Evolutionary conservation across 2,888 invertebrate species (phyloP), one percentile per base, ranked within the genome.

Genomic region (Hofmannophila pseudospretella): DNA sequence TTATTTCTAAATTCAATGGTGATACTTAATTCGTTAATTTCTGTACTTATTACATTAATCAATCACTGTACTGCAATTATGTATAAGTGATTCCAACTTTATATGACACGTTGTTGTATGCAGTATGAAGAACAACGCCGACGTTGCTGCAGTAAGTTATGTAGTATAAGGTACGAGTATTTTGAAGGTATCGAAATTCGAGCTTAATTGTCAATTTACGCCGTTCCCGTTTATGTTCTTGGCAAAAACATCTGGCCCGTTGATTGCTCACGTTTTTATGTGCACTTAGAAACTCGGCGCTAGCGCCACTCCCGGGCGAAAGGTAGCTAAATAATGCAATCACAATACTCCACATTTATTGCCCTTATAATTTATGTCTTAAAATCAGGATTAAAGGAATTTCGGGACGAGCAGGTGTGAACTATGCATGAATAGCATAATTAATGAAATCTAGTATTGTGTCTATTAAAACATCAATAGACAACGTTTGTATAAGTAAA

Each of bases 251-350:
- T 73, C 79, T 79, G 79, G 78, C 71, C 54, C 59, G 58, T 67
- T 80, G 80, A 79, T 82, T 80, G 78, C 73, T 74, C 67, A 70
- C 74, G 72, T 78, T 80, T 79, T 81, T 80, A 82, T 77, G 76
- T 66, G 74, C 75, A 76, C 77, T 79, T 75, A 69, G 69, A 67
- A 73, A 72, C 75, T 69, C 57, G 34, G 36, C 38, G 36, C 34
- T 37, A 39, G 48, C 54, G 42, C 36, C 40, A 38, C 47, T 42
- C 44, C 59, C 49, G 49, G 51, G 51, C 49, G 50, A 67, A 60
- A 69, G 65, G 63, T 63, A 64, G 51, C 60, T 67, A 65, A 69
- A 71, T 69, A 70, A 74, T 71, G 64, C 69, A 74, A 72, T 74
- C 67, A 66, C 63, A 60, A 58, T 53, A 54, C 61, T 56, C 45